phyloP scores from a whole-genome alignment of 2,113 vertebrate genomes.

The Epinephelus lanceolatus region DNA sequence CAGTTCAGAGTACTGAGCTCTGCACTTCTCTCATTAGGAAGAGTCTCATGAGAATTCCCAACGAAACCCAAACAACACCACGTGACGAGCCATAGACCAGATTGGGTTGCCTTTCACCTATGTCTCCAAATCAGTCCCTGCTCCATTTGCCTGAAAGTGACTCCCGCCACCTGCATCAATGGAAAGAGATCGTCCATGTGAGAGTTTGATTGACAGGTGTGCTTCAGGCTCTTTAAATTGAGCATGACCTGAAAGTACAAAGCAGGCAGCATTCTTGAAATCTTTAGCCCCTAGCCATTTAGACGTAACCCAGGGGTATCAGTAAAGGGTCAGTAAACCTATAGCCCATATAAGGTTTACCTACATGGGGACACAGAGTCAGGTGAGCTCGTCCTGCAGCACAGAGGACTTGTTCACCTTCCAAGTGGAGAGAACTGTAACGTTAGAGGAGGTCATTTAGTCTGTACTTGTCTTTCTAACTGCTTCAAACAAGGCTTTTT shows the following conservation, averaged over 20 bases:
- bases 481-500: constrained; percentile 2
- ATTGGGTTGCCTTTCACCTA: constrained; percentile 49
- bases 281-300: constrained; percentile 34
- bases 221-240: neutral
- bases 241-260: constrained; percentile 21
- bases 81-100: neutral
- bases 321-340: constrained; percentile 58
- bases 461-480: neutral
- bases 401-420: constrained; percentile 6
- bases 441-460: neutral
- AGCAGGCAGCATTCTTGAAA: constrained; percentile 35
- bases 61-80: constrained; percentile 30
- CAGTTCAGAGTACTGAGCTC: neutral
- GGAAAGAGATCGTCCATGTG: constrained; percentile 19
- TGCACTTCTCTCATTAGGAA: neutral
- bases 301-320: constrained; percentile 4
- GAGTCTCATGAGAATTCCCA: constrained; percentile 22
- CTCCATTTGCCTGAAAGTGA: constrained; percentile 41
- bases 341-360: constrained; percentile 43
- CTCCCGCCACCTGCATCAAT: constrained; percentile 37
- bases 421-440: constrained; percentile 16
- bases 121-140: neutral
- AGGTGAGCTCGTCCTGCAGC: constrained; percentile 9
- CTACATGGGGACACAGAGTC: neutral
- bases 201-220: constrained; percentile 41